These are phyloP conservation scores for Drosophila truncata DNA, from an alignment of 1,140 invertebrate genomes.

Conservation along the genomic window DNA sequence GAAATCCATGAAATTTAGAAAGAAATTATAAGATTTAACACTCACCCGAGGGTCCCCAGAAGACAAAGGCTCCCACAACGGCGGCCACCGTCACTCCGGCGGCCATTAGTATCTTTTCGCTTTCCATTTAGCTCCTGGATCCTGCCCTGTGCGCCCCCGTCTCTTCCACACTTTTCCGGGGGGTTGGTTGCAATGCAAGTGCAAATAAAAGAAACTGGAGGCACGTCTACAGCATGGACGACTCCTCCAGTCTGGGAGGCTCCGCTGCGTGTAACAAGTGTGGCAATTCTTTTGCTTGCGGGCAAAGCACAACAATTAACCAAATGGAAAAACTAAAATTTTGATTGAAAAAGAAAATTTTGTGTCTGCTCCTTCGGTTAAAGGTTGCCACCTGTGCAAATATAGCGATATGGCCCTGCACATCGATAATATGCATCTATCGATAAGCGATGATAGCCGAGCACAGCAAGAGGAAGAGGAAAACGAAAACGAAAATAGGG, in stretches of 20 bases:
- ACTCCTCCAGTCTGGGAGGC: conserved; percentile 8
- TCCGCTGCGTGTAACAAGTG: conserved; percentile 1
- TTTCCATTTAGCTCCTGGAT: conserved; percentile 67
- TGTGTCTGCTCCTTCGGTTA: conserved; percentile 14
- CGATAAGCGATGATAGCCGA: not conserved
- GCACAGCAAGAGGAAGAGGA: not conserved
- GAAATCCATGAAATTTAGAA: not conserved
- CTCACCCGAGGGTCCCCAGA: conserved; percentile 90
- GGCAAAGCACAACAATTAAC: not conserved
- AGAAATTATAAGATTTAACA: not conserved
- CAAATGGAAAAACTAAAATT: not conserved
- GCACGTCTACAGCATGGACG: conserved; percentile 14
- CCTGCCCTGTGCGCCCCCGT: not conserved
- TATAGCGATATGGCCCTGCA: not conserved
- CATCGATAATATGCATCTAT: conserved; percentile 7
- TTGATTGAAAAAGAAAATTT: conserved; percentile 25
- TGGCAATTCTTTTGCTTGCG: not conserved
- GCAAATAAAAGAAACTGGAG: conserved; percentile 1
- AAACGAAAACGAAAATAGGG: too few relatives aligned
- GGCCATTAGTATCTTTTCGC: conserved; percentile 87
- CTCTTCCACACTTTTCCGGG: not conserved
- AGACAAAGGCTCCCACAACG: conserved; percentile 91
- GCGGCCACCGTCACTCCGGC: conserved; percentile 91
- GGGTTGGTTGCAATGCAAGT: conserved; percentile 5
- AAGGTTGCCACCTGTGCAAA: conserved; percentile 1